These are phyloP conservation scores for Henicopernis longicauda DNA, from an alignment of 2,113 vertebrate genomes.

Conservation along the genomic window DNA sequence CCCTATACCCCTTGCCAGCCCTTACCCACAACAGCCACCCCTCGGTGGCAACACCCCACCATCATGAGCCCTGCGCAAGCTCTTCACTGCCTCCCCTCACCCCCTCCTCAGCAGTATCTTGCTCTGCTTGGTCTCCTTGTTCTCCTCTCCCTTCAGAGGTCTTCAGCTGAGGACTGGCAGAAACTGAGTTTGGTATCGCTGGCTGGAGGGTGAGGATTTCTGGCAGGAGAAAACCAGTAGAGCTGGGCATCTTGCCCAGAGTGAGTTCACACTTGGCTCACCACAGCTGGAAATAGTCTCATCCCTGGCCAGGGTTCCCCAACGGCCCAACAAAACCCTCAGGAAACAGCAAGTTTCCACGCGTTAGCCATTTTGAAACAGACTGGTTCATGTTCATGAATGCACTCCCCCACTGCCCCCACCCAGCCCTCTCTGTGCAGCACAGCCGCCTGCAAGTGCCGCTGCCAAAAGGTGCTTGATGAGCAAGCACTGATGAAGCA, in stretches of 20 bases:
- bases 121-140: background rate
- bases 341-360: conserved; percentile 37
- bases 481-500: background rate
- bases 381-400: background rate
- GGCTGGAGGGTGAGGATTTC: conserved; percentile 2
- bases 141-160: background rate
- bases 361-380: background rate
- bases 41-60: background rate
- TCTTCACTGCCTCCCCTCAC: background rate
- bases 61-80: rapidly evolving
- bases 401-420: rapidly evolving
- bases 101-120: background rate
- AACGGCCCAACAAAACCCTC: background rate
- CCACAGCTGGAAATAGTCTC: conserved; percentile 48
- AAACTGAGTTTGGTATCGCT: background rate
- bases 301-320: conserved; percentile 20
- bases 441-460: rapidly evolving
- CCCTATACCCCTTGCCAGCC: background rate
- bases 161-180: background rate
- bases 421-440: background rate
- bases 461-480: background rate
- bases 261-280: conserved; percentile 58
- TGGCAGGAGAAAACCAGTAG: background rate
- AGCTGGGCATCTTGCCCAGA: conserved; percentile 40
- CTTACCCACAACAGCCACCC: background rate